Percentiles rank a stretch among this genome's conserved stretches.
Evolutionary conservation across 2,888 invertebrate species (phyloP).

Genomic region (Drosophila recens): DNA sequence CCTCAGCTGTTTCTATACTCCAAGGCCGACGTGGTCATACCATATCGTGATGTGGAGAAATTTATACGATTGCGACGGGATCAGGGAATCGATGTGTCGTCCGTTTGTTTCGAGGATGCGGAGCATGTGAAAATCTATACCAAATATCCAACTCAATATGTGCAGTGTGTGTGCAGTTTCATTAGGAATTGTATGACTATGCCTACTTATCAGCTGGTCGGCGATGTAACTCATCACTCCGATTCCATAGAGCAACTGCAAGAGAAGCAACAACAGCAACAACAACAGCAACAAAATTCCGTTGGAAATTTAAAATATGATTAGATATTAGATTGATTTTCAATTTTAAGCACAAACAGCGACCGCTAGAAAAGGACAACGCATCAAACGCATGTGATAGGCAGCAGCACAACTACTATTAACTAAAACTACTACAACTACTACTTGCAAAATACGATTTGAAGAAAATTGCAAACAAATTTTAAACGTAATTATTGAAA

Average conservation of each 20-base stretch:
- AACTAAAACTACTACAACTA: conserved; percentile 17
- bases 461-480: conserved; percentile 33
- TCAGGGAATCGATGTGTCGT: conserved; percentile 88
- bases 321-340: conserved; percentile 30
- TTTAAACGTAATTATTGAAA: conserved; percentile 45
- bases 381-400: conserved; percentile 66
- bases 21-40: conserved; percentile 89
- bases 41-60: conserved; percentile 89
- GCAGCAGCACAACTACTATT: conserved; percentile 62
- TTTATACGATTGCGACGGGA: conserved; percentile 87
- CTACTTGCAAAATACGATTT: conserved; percentile 26
- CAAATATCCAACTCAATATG: conserved; percentile 88
- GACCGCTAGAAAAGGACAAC: conserved; percentile 31
- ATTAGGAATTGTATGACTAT: conserved; percentile 87
- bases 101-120: conserved; percentile 89
- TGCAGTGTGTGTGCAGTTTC: conserved; percentile 87
- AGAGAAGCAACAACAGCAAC: conserved; percentile 14
- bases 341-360: conserved; percentile 11
- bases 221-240: conserved; percentile 6
- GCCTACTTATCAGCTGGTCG: conserved; percentile 49
- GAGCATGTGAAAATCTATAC: conserved; percentile 91
- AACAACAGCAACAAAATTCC: conserved; percentile 7
- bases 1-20: conserved; percentile 92
- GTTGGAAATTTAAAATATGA: conserved; percentile 56
- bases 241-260: conserved; percentile 25